Evolutionary conservation across 1,140 invertebrate species (phyloP), one percentile per base, ranked within the genome.

Genomic region (Latrodectus geometricus): DNA sequence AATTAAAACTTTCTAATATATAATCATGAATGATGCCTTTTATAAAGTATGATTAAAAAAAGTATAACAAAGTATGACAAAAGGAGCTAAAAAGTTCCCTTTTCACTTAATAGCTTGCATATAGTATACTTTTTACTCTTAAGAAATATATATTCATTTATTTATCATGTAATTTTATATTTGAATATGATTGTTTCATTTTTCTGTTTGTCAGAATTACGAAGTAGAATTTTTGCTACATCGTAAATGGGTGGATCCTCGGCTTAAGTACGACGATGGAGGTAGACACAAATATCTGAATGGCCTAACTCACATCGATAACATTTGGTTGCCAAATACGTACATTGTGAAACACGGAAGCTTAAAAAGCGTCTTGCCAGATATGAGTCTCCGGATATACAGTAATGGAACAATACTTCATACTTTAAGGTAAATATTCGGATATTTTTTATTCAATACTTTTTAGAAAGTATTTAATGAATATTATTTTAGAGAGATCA

Each of bases 311-410:
- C 96, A 97, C 91, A 95, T 96, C 92, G 94, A 95, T 89, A 94
- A 96, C 89, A 95, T 97, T 90, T 97, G 96, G 96, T 93, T 97
- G 88, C 96, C 96, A 73, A 96, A 97, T 92, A 97, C 96, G 23
- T 97, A 97, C 91, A 97, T 97, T 92, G 97, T 97, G 90, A 97
- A 97, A 95, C 96, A 97, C 91, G 88, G 88, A 70, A 96, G 97
- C 91, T 97, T 97, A 91, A 96, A 97, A 93, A 95, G 96, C 92
- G 95, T 96, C 65, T 94, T 97, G 89, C 96, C 96, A 91, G 96
- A 96, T 75, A 96, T 97, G 89, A 95, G 96, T 87, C 93, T 97
- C 89, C 93, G 96, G 89, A 96, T 97, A 90, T 97, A 95, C 91
- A 94, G 95, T 89, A 97, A 97, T 90, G 96, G 96, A 90, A 97